Percentiles rank a stretch among this genome's conserved stretches.
Conservation (phyloP, 2,888 invertebrate genomes). For the Thymelicus lineola region DNA sequence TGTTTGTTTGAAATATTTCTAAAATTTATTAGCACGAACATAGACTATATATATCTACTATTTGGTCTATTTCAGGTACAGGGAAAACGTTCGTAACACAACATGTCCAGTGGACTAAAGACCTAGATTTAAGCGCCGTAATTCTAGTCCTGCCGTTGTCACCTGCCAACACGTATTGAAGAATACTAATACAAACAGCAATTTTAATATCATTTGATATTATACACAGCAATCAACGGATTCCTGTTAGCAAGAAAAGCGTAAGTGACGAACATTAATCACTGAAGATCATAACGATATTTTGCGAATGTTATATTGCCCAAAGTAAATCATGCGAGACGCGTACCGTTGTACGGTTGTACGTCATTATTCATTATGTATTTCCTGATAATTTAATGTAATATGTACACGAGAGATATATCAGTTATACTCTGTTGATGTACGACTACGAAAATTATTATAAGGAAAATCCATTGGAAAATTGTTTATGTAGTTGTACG, state of each 20-base stretch:
- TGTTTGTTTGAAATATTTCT: too few relatives aligned
- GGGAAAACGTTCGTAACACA: too few relatives aligned
- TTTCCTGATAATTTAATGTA: conserved; percentile 21
- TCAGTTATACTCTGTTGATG: background rate
- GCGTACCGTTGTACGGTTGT: conserved; percentile 4
- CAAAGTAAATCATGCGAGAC: conserved; percentile 16
- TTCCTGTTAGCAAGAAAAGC: background rate
- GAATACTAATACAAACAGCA: background rate
- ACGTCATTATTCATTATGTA: conserved; percentile 17
- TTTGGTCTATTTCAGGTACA: too few relatives aligned
- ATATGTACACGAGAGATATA: background rate
- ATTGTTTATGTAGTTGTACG: background rate
- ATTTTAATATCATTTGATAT: conserved; percentile 1
- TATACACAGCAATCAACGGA: background rate
- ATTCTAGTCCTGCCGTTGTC: background rate
- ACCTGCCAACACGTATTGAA: conserved; percentile 3
- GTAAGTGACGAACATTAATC: conserved; percentile 11
- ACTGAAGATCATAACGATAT: conserved; percentile 8
- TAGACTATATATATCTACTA: too few relatives aligned
- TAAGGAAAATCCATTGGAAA: background rate
- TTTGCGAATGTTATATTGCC: conserved; percentile 19
- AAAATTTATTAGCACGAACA: too few relatives aligned
- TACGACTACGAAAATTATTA: background rate
- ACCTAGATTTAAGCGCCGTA: background rate
- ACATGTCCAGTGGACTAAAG: background rate